phyloP scores from a whole-genome alignment of 2,113 vertebrate genomes.

The Lophotis ruficrista region DNA sequence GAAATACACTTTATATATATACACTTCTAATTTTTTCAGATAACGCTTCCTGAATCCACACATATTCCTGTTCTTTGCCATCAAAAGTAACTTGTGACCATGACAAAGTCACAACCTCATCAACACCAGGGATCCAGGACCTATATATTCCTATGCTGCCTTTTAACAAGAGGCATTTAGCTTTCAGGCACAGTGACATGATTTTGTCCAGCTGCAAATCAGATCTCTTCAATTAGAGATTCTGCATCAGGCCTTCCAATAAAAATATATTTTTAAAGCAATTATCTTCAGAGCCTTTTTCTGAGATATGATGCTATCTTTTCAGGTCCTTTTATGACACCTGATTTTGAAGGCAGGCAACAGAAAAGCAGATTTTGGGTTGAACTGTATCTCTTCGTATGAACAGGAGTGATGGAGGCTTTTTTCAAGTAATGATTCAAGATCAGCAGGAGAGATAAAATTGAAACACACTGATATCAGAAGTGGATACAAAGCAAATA shows the following conservation, averaged over 20 bases:
- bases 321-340: not conserved
- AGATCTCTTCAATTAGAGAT: not conserved
- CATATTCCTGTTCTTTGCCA: not conserved
- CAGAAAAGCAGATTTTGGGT: not conserved
- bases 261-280: not conserved
- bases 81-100: not conserved
- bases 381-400: not conserved
- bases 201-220: not conserved
- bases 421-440: not conserved
- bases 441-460: not conserved
- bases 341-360: not conserved
- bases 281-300: not conserved
- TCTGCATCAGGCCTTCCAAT: not conserved
- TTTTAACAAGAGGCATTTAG: not conserved
- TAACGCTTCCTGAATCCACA: not conserved
- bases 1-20: not conserved
- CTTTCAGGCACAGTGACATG: not conserved
- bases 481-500: not conserved
- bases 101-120: not conserved
- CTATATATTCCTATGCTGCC: not conserved
- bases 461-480: not conserved
- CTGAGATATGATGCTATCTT: not conserved
- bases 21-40: not conserved
- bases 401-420: rapidly evolving
- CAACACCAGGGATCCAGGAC: not conserved